These are phyloP conservation scores for Phodopus roborovskii DNA, from an alignment of 2,113 vertebrate species.

Conservation along the genomic window DNA sequence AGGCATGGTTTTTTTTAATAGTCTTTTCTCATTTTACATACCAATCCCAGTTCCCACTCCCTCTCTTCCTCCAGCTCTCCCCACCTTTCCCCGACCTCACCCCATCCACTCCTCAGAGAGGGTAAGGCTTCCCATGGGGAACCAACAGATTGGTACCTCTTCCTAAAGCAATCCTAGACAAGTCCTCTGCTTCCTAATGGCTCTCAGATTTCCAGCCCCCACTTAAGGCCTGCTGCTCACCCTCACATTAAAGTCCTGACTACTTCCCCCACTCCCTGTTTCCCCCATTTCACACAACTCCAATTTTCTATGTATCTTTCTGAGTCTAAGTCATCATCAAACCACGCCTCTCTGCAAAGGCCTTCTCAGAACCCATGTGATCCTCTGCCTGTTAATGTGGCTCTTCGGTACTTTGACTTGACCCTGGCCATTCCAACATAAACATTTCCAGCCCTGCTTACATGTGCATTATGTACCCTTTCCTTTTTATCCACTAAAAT, in stretches of 20 bases:
- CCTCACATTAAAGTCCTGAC: not conserved
- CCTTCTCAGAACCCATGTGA: not conserved
- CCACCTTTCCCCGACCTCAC: too few species aligned
- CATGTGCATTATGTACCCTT: not conserved
- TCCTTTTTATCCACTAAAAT: not conserved
- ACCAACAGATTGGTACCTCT: not conserved
- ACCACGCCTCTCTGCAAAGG: not conserved
- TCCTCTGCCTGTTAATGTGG: not conserved
- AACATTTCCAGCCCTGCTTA: not conserved
- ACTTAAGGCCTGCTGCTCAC: not conserved
- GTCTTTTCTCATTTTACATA: too few species aligned
- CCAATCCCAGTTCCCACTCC: too few species aligned
- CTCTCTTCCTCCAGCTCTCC: too few species aligned
- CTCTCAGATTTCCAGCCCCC: not conserved
- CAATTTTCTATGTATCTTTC: not conserved
- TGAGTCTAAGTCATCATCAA: not conserved
- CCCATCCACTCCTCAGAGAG: too few species aligned
- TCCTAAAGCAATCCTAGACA: not conserved
- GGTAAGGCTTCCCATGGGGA: too few species aligned
- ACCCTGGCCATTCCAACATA: not conserved
- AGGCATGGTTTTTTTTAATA: too few species aligned
- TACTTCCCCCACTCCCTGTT: not conserved
- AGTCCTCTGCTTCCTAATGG: slow-evolving; percentile 8
- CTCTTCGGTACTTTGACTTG: not conserved
- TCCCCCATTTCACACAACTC: not conserved